Evolutionary conservation across 2,797 vertebrate genomes (phyloP).

Genomic region (Tolypeutes matacus): DNA sequence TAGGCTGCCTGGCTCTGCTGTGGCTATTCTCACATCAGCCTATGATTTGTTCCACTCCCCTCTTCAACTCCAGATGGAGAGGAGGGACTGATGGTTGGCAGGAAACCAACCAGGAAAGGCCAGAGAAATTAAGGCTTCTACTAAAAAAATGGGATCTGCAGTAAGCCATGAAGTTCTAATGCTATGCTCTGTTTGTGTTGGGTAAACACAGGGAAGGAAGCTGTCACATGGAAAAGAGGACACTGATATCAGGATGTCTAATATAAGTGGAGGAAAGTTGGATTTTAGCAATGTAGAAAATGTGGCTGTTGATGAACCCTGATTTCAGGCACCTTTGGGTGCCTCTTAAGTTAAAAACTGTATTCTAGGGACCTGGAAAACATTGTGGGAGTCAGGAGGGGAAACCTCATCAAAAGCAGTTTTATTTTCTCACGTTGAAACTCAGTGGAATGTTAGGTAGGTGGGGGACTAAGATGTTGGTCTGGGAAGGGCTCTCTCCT

Average conservation of each 20-base stretch:
- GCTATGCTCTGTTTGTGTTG: neutral
- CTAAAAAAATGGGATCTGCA: neutral
- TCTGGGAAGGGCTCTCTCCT: neutral
- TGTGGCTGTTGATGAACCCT: neutral
- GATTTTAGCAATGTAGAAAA: neutral
- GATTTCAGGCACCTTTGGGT: neutral
- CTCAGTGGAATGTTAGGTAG: slow-evolving; percentile 72
- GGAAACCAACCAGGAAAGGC: neutral
- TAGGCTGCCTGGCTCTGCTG: neutral
- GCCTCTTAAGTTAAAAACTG: neutral
- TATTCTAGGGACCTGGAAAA: slow-evolving; percentile 71
- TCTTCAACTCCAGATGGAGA: neutral
- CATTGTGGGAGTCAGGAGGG: slow-evolving; percentile 64
- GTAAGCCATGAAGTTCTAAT: neutral
- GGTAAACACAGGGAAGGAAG: neutral
- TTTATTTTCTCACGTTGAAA: slow-evolving; percentile 58
- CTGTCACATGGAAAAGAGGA: neutral
- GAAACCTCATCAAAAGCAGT: slow-evolving; percentile 63
- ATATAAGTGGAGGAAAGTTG: neutral
- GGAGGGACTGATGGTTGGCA: too few relatives aligned
- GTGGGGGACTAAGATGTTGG: neutral
- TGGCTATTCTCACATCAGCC: too few relatives aligned
- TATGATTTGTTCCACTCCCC: neutral
- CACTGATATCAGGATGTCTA: neutral
- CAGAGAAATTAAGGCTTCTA: neutral